Conservation (phyloP, 2,888 invertebrate genomes). For the Ormyrus nitidulus region DNA sequence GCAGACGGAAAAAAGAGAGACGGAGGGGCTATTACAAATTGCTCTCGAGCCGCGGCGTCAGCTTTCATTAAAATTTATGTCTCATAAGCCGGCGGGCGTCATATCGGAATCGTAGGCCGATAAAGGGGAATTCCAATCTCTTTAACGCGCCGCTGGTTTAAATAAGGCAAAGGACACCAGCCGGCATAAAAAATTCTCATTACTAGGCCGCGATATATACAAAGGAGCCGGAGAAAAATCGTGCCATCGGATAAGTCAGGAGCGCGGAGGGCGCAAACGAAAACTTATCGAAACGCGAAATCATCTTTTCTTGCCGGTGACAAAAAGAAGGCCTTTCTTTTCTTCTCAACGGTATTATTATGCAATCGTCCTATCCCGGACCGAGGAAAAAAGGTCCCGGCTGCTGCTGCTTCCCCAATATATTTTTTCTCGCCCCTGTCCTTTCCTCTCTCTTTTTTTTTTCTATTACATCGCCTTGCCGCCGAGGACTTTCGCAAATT, state of each 20-base stretch:
- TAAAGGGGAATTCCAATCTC: constrained; percentile 41
- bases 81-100: constrained; percentile 8
- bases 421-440: background rate
- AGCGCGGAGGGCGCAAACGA: background rate
- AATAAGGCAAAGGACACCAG: constrained; percentile 8
- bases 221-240: constrained; percentile 5
- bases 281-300: constrained; percentile 45
- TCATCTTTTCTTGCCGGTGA: constrained; percentile 14
- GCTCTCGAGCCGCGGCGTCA: constrained; percentile 15
- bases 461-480: constrained; percentile 47
- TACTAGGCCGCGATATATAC: constrained; percentile 15
- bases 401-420: constrained; percentile 6
- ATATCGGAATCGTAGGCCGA: constrained; percentile 26
- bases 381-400: constrained; percentile 11
- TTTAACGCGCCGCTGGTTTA: background rate
- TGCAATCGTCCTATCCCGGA: constrained; percentile 24
- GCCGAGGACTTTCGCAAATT: constrained; percentile 64
- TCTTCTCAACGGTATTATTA: constrained; percentile 48
- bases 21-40: constrained; percentile 22
- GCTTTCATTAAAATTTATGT: constrained; percentile 42
- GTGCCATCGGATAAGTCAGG: constrained; percentile 34
- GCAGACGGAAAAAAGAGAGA: background rate
- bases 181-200: constrained; percentile 48
- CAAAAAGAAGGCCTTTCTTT: constrained; percentile 26
- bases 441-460: constrained; percentile 8